phyloP scores from a whole-genome alignment of 2,113 vertebrate genomes.

The Dissostichus mawsoni region DNA sequence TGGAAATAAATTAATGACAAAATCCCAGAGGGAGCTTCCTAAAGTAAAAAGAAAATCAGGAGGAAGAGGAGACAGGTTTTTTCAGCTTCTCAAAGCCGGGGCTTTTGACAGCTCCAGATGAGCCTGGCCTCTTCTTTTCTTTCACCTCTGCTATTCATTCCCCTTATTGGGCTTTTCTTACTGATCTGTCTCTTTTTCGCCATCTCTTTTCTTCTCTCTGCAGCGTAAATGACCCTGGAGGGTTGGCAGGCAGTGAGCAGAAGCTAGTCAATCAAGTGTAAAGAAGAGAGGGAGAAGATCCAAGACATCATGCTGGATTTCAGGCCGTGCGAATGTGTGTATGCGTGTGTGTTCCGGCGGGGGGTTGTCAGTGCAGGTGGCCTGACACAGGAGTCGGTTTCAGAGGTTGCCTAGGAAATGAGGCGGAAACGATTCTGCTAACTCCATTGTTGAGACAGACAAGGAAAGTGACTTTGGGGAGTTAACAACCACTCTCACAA shows the following conservation, averaged over 20 bases:
- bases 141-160: slow-evolving; percentile 60
- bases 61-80: slow-evolving; percentile 10
- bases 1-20: slow-evolving; percentile 63
- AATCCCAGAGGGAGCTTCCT: slow-evolving; percentile 41
- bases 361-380: slow-evolving; percentile 75
- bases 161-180: slow-evolving; percentile 61
- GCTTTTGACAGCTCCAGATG: slow-evolving; percentile 61
- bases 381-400: slow-evolving; percentile 71
- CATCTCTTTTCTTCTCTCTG: slow-evolving; percentile 32
- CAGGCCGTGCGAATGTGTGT: neutral
- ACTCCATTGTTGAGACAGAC: slow-evolving; percentile 63
- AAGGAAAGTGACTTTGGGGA: slow-evolving; percentile 76
- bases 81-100: slow-evolving; percentile 43
- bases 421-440: slow-evolving; percentile 68
- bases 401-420: slow-evolving; percentile 76
- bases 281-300: slow-evolving; percentile 62
- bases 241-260: slow-evolving; percentile 65
- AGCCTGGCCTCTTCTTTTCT: slow-evolving; percentile 49
- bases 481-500: slow-evolving; percentile 59
- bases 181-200: slow-evolving; percentile 47
- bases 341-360: slow-evolving; percentile 16
- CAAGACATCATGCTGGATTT: slow-evolving; percentile 53
- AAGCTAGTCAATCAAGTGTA: slow-evolving; percentile 71
- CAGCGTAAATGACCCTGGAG: slow-evolving; percentile 66
- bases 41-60: slow-evolving; percentile 35